A percentile compares a stretch with the other conserved stretches of the same genome.
These are phyloP conservation scores for Heliconius aoede DNA, from an alignment of 2,888 invertebrate species.

Conservation along the genomic window DNA sequence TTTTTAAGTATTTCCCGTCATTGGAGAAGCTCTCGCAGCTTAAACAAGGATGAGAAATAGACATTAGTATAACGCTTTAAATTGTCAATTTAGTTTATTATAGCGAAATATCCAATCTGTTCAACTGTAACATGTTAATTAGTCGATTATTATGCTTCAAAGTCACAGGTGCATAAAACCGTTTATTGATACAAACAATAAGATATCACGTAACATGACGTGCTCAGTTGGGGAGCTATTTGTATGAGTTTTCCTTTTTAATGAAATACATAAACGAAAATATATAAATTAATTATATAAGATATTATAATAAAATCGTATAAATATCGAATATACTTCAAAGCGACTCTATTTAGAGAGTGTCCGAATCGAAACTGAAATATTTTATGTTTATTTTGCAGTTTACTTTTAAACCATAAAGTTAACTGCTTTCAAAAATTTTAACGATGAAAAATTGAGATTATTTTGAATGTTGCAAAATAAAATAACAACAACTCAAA, in stretches of 20 bases:
- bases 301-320: too few species aligned
- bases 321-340: too few species aligned
- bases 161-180: constrained; percentile 9
- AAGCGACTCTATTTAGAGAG: too few species aligned
- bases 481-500: constrained; percentile 9
- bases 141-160: background rate
- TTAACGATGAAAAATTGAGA: constrained; percentile 20
- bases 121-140: background rate
- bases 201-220: background rate
- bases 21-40: too few species aligned
- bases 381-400: background rate
- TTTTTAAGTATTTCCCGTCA: too few species aligned
- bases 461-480: constrained; percentile 15
- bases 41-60: too few species aligned
- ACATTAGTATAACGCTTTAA: too few species aligned
- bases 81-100: background rate
- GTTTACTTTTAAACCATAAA: constrained; percentile 2
- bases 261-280: too few species aligned
- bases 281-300: too few species aligned
- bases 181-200: background rate
- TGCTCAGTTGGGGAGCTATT: too few species aligned
- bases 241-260: too few species aligned
- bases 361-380: background rate
- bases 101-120: background rate
- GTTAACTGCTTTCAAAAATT: constrained; percentile 15